A percentile compares a stretch with the other conserved stretches of the same genome.
phyloP scores from a whole-genome alignment of 2,797 vertebrate species.

The Phrynocephalus vlangalii region DNA sequence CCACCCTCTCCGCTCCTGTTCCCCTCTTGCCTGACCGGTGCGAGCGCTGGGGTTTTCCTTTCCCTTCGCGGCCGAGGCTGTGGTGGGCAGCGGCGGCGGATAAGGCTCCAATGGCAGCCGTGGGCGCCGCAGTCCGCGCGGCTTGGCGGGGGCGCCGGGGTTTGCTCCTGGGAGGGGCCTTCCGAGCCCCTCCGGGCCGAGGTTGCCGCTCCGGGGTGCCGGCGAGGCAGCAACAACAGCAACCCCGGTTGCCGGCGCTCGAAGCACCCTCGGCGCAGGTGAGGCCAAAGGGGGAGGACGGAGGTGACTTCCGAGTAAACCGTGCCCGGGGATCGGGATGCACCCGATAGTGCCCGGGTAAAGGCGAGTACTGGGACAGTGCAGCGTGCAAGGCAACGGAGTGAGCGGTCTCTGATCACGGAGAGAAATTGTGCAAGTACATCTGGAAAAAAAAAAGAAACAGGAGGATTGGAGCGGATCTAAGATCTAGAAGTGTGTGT shows the following conservation, averaged over 20 bases:
- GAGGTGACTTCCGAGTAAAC: too few relatives aligned
- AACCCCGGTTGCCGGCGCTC: not conserved
- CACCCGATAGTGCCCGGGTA: too few relatives aligned
- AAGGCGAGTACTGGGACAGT: too few relatives aligned
- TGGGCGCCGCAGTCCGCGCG: not conserved
- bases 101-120: not conserved
- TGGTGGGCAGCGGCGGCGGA: not conserved
- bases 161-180: slow-evolving; percentile 19
- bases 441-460: too few relatives aligned
- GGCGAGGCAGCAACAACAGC: slow-evolving; percentile 34
- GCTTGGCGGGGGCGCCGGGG: not conserved
- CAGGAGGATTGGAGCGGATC: too few relatives aligned
- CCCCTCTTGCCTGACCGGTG: too few relatives aligned
- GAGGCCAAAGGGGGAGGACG: not conserved
- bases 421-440: too few relatives aligned
- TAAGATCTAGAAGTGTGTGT: too few relatives aligned
- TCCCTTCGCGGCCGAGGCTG: not conserved
- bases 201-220: slow-evolving; percentile 44
- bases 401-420: too few relatives aligned
- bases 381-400: too few relatives aligned
- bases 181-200: not conserved
- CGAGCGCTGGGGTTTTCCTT: too few relatives aligned
- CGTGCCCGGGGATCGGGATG: too few relatives aligned
- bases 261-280: slow-evolving; percentile 44
- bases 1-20: not conserved